Conservation (phyloP, 2,888 invertebrate species). For the Dione vanillae region DNA sequence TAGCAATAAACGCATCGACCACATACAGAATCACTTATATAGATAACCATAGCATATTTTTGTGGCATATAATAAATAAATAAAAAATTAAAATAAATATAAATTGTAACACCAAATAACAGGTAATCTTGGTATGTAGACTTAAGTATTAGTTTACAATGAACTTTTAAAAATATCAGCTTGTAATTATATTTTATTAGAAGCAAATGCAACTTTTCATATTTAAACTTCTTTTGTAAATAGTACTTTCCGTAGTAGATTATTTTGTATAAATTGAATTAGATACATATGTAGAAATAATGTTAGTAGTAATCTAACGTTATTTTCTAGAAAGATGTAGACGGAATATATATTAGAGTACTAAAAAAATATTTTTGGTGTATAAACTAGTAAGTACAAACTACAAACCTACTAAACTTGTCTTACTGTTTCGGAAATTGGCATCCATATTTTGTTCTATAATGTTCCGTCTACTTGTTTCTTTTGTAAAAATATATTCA, state of each 20-base stretch:
- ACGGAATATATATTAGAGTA: not conserved
- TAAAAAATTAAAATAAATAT: constrained; percentile 30
- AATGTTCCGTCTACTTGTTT: constrained; percentile 21
- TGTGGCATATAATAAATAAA: constrained; percentile 33
- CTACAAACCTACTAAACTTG: constrained; percentile 5
- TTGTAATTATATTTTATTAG: constrained; percentile 30
- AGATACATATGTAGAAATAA: not conserved
- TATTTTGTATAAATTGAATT: constrained; percentile 10
- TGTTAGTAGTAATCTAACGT: not conserved
- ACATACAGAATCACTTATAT: constrained; percentile 35
- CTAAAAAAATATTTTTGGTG: constrained; percentile 3
- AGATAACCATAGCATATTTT: constrained; percentile 43
- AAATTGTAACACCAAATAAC: constrained; percentile 43
- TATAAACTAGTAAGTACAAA: constrained; percentile 2
- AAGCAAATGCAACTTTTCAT: constrained; percentile 15
- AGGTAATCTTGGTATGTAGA: constrained; percentile 36
- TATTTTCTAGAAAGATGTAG: constrained; percentile 17
- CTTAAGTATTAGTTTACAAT: constrained; percentile 28
- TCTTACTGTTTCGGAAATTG: constrained; percentile 20
- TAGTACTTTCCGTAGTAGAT: constrained; percentile 20
- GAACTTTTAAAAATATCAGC: constrained; percentile 37
- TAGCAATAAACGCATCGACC: constrained; percentile 43
- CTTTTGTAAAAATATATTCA: constrained; percentile 4
- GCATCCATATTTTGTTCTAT: constrained; percentile 17
- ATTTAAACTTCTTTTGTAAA: constrained; percentile 32